phyloP scores from a whole-genome alignment of 2,888 invertebrate species.

The Xylota segnis region DNA sequence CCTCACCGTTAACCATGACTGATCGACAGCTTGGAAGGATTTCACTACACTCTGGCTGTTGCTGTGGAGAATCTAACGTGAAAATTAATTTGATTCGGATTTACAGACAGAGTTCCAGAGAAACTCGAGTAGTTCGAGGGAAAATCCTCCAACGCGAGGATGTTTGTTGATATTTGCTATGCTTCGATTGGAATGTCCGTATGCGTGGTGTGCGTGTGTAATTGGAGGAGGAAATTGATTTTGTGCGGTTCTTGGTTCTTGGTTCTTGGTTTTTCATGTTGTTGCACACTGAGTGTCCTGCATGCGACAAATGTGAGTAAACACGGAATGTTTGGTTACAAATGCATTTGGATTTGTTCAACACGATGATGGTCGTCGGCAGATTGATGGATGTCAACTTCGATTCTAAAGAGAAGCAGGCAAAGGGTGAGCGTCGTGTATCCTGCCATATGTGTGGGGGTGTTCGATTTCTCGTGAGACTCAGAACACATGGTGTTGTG shows the following conservation, averaged over 20 bases:
- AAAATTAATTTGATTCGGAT: conserved; percentile 73
- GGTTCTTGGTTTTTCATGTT: too few relatives aligned
- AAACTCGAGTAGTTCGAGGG: conserved; percentile 37
- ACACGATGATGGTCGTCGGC: conserved; percentile 48
- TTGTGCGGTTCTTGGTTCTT: conserved; percentile 66
- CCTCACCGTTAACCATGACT: conserved; percentile 70
- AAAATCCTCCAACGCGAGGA: conserved; percentile 3
- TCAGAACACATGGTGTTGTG: conserved; percentile 48
- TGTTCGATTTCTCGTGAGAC: conserved; percentile 63
- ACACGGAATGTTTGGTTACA: conserved; percentile 48
- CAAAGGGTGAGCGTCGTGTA: conserved; percentile 51
- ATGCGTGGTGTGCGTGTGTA: conserved; percentile 53
- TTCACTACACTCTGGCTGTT: too few relatives aligned
- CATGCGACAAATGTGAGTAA: conserved; percentile 53
- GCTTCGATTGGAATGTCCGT: conserved; percentile 5
- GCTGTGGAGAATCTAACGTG: conserved; percentile 69
- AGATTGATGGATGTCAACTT: conserved; percentile 64
- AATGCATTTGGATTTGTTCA: conserved; percentile 55
- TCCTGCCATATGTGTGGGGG: conserved; percentile 38
- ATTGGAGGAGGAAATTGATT: conserved; percentile 75
- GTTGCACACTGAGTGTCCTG: conserved; percentile 47
- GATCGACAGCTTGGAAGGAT: conserved; percentile 61
- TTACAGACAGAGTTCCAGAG: conserved; percentile 43
- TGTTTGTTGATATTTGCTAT: conserved; percentile 61
- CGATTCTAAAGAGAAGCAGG: background rate